Base-by-base conservation (phyloP, 1,140 invertebrate species). In the Lucilia sericata region DNA sequence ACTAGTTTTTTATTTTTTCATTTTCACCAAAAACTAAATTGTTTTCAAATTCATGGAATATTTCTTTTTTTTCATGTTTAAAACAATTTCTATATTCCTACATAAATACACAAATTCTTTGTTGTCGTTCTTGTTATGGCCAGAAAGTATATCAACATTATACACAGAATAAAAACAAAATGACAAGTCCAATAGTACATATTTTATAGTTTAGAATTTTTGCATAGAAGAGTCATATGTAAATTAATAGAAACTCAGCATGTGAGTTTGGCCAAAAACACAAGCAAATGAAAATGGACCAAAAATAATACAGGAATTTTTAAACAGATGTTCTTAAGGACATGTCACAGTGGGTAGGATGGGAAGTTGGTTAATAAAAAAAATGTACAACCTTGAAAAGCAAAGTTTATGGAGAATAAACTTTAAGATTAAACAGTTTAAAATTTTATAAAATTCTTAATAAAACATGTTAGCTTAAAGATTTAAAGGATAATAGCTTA, bases 231-330 rank as follows among this genome's bases (percentile, higher is more conserved):
- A 21, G 5, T 9, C 2, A 70, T 21, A 70, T 70, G 60, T 21
- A 70, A 70, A 70, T 70, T 70, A 70, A 70, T 70, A 70, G 60
- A 8, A 70, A 70, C 60, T 21, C 60, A 70, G 60, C 60, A 70
- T 70, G 60, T 70, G 60, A 21, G 60, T 17, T 17, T 2, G 12
- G n/a, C n/a, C n/a, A 51, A 51, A 51, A 51, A 51, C 49, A 51
- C 5, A 51, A 51, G 12, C 5, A 51, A 13, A 51, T 51, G 36
- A 8, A 36, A 60, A 60, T 60, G 51, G 36, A 36, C 12, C 51
- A 60, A 60, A 60, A 55, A 60, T 17, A 60, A 13, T 5, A 60
- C 0, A 70, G n/a, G 19, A n/a, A 70, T 51, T 12, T 51, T 55
- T 55, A 55, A 17, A 55, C 51, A 55, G 12, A 55, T n/a, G 51